Base-by-base conservation (phyloP, 2,113 vertebrate species). In the Perca flavescens region DNA sequence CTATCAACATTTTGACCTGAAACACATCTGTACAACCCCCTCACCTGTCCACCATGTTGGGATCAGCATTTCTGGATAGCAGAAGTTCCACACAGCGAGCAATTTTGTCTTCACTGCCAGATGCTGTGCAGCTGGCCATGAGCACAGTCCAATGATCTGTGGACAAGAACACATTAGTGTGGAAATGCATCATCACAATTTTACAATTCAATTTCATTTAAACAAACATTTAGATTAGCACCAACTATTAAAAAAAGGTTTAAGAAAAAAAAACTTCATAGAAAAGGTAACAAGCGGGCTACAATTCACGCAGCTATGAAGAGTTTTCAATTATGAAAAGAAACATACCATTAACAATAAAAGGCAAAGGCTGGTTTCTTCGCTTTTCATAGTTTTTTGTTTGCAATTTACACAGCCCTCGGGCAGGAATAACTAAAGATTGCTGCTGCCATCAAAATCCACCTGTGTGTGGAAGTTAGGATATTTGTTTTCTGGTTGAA, bases 61-160 rank as follows among this genome's bases (percentile, higher is more conserved):
- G 97, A 86, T 98, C 95, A 69, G 96, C 97, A 72, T 97, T 97
- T 89, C 97, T 96, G 85, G 97, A 97, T 0, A 99, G 95, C 28
- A 99, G 96, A n/a, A 99, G 93, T 64, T 97, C 97, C 57, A 97
- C 94, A 88, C 97, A 97, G 90, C 94, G 96, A 86, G 94, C 84
- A 56, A 98, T 95, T 71, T 94, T 94, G 68, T 97, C 96, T 82
- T 99, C 97, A 21, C 93, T 88, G 70, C 94, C 94, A 77, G 79
- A 88, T 0, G 97, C 96, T 21, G 91, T 92, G 89, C 97, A 97
- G 17, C 96, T 95, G 85, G 96, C 96, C 97, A 99, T 99, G 82
- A 99, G 95, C 86, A 97, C 92, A 0, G 96, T 97, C 86, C 94
- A 96, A 0, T 95, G 88, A 93, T 97, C 98, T 99, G 91, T 28